Evolutionary conservation across 2,888 invertebrate species (phyloP).

Genomic region (Epinotia nisella): DNA sequence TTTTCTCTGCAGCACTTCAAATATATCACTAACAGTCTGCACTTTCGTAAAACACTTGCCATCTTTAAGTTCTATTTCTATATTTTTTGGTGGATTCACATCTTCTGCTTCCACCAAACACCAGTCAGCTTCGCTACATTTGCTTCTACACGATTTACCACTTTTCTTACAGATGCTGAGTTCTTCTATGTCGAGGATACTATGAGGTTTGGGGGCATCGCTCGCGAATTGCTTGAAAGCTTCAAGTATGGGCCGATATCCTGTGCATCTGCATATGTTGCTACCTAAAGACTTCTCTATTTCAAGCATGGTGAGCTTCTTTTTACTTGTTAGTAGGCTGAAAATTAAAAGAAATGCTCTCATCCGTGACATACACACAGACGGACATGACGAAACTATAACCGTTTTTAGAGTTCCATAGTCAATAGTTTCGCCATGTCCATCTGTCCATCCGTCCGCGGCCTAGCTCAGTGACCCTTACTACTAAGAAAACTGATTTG

Average conservation of each 20-base stretch:
- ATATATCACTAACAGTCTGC: constrained; percentile 75
- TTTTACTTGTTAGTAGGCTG: constrained; percentile 60
- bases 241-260: constrained; percentile 90
- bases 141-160: constrained; percentile 44
- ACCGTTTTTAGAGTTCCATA: too few species aligned
- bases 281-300: constrained; percentile 89
- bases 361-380: too few species aligned
- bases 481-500: too few species aligned
- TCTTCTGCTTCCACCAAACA: constrained; percentile 54
- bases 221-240: constrained; percentile 89
- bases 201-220: constrained; percentile 75
- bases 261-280: constrained; percentile 91
- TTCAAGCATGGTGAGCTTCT: constrained; percentile 84
- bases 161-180: constrained; percentile 57
- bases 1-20: constrained; percentile 75
- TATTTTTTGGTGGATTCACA: constrained; percentile 54
- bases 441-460: too few species aligned
- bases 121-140: constrained; percentile 57
- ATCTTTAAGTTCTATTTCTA: constrained; percentile 66
- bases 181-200: constrained; percentile 78
- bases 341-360: constrained; percentile 20
- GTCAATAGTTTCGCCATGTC: too few species aligned
- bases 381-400: too few species aligned
- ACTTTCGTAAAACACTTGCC: constrained; percentile 83
- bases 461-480: too few species aligned